Conservation (phyloP, 1,140 invertebrate species). For the Drosophila lacteicornis region DNA sequence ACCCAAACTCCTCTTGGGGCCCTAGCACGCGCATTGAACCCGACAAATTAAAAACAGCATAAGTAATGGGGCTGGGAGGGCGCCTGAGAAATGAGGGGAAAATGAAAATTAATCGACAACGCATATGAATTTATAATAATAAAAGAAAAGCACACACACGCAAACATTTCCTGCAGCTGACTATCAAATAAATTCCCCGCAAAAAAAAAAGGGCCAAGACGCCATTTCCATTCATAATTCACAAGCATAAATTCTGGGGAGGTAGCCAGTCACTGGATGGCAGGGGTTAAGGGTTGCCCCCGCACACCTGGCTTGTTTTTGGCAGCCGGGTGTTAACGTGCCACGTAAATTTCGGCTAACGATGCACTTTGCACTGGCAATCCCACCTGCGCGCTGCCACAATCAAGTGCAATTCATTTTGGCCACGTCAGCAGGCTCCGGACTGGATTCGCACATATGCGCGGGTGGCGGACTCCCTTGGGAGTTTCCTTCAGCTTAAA, state of each 20-base stretch:
- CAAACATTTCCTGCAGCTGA: constrained; percentile 73
- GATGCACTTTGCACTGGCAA: constrained; percentile 77
- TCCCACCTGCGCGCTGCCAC: constrained; percentile 62
- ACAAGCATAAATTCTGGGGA: constrained; percentile 65
- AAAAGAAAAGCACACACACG: constrained; percentile 51
- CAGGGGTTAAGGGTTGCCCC: neutral
- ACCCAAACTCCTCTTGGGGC: neutral
- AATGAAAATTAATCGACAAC: constrained; percentile 80
- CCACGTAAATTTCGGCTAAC: constrained; percentile 80
- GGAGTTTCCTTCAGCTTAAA: constrained; percentile 46
- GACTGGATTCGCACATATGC: constrained; percentile 13
- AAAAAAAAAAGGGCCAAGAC: constrained; percentile 56
- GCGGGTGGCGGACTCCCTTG: neutral
- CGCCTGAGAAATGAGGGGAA: constrained; percentile 41
- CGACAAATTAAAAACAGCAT: constrained; percentile 75
- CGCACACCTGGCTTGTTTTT: constrained; percentile 61
- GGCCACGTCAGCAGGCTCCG: constrained; percentile 65
- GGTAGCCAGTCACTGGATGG: neutral
- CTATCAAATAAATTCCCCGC: constrained; percentile 72
- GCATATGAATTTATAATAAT: constrained; percentile 80
- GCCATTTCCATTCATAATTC: constrained; percentile 78
- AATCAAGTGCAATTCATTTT: constrained; percentile 83
- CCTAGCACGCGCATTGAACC: constrained; percentile 72
- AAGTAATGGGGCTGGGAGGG: constrained; percentile 60
- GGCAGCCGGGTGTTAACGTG: constrained; percentile 67